Evolutionary conservation across 1,140 invertebrate species (phyloP).

Genomic region (Drosophila auraria): DNA sequence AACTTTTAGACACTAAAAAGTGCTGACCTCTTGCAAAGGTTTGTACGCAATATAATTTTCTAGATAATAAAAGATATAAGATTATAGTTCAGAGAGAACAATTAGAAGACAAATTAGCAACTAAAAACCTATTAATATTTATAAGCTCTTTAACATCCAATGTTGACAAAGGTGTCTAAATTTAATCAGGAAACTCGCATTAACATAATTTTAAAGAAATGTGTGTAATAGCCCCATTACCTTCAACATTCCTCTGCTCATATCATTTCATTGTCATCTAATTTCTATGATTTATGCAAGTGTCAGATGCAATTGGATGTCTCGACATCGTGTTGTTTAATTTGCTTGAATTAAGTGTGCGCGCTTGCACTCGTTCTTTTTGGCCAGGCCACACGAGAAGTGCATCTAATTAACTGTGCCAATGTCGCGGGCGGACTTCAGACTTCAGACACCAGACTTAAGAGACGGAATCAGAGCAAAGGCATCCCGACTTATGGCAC

Average conservation of each 20-base stretch:
- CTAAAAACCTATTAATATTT: too few relatives aligned
- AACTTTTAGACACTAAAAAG: background rate
- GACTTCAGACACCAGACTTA: background rate
- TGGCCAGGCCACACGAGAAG: conserved; percentile 51
- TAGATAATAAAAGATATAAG: background rate
- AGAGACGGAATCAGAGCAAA: conserved; percentile 4
- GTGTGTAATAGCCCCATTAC: background rate
- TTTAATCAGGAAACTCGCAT: too few relatives aligned
- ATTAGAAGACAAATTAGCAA: too few relatives aligned
- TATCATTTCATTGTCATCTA: conserved; percentile 50
- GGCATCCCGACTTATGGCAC: conserved; percentile 9
- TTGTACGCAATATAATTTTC: background rate
- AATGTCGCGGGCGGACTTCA: conserved; percentile 20
- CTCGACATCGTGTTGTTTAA: conserved; percentile 61
- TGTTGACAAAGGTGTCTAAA: too few relatives aligned
- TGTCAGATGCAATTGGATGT: conserved; percentile 59
- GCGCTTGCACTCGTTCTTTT: conserved; percentile 29
- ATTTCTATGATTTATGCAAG: conserved; percentile 42
- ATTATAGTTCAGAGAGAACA: background rate
- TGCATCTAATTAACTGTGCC: conserved; percentile 72
- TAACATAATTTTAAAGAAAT: background rate
- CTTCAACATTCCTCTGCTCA: conserved; percentile 4
- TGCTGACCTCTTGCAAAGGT: background rate
- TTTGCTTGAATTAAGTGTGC: conserved; percentile 65
- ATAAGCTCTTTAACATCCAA: background rate